Base-by-base conservation (phyloP, 2,888 invertebrate genomes). In the Acanthosepion lycidas region DNA sequence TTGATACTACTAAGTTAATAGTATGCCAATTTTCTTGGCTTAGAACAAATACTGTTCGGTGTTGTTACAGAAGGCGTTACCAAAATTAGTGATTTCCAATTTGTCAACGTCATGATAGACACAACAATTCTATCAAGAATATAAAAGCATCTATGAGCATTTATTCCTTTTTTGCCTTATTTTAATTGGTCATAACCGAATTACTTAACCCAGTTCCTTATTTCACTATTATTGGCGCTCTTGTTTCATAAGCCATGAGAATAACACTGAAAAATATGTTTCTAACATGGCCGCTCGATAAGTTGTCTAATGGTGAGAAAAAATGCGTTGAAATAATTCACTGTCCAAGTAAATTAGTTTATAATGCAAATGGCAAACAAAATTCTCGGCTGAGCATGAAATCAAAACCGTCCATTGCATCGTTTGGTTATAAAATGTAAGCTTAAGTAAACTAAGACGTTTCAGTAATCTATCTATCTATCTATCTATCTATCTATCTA, bases 301-400 rank as follows among this genome's bases (percentile, higher is more conserved):
- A 1, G 15, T 0, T 78, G 78, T n/a, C n/a, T 1, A 20, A n/a
- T 78, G 78, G 78, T 78, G 78, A 33, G 78, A 78, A 78, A 33
- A 78, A 78, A 78, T 9, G 3, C n/a, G 3, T 9, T n/a, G 78
- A 78, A 78, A 78, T 78, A 78, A 78, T 33, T 78, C n/a, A 78
- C n/a, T 78, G 78, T 78, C n/a, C 64, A 78, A 78, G 15, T n/a
- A 78, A 78, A 78, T 78, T n/a, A n/a, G n/a, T 78, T 78, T 78
- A n/a, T 78, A 9, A 78, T 78, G 78, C 78, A 78, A 78, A 78
- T 78, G n/a, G 12, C n/a, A 78, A n/a, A n/a, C 78, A 33, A 78
- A 15, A n/a, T n/a, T 15, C n/a, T 78, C 78, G n/a, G n/a, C 78
- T n/a, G 3, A 78, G n/a, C n/a, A 12, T n/a, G 78, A 78, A 78